Evolutionary conservation across 2,113 vertebrate genomes (phyloP).

Genomic region (Ascaphus truei): DNA sequence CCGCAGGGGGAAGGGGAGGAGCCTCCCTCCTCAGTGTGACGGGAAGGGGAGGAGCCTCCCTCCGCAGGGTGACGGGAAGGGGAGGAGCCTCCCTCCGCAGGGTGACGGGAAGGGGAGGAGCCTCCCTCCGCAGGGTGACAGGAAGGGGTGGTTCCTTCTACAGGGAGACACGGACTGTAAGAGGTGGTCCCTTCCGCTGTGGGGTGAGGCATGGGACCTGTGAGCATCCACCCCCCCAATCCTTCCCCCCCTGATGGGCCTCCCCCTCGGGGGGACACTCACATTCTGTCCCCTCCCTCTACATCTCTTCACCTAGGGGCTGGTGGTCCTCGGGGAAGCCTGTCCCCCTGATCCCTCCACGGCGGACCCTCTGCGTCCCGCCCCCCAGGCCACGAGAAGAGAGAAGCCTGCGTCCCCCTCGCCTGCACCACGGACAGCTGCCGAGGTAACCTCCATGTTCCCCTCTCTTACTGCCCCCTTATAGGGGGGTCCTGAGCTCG

Average conservation of each 20-base stretch:
- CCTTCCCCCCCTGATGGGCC: neutral
- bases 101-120: too few species aligned
- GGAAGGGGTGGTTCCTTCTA: neutral
- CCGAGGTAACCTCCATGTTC: slow-evolving; percentile 52
- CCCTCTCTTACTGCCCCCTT: too few species aligned
- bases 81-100: too few species aligned
- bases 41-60: too few species aligned
- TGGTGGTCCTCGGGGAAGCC: slow-evolving; percentile 79
- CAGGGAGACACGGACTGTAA: accelerated
- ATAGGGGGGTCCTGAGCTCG: too few species aligned
- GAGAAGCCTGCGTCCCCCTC: slow-evolving; percentile 31
- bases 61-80: too few species aligned
- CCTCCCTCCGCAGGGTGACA: too few species aligned
- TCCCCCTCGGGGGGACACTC: neutral
- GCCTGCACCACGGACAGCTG: slow-evolving; percentile 58
- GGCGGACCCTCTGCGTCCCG: slow-evolving; percentile 50
- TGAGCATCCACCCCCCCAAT: slow-evolving; percentile 27
- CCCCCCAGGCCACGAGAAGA: slow-evolving; percentile 63
- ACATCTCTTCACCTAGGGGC: slow-evolving; percentile 66
- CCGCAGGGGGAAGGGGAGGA: too few species aligned
- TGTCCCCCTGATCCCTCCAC: slow-evolving; percentile 53
- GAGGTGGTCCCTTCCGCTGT: neutral
- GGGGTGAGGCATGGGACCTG: too few species aligned
- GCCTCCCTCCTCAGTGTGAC: too few species aligned
- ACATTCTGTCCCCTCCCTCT: neutral